Percentiles rank a stretch among this genome's conserved stretches.
phyloP scores from a whole-genome alignment of 2,113 vertebrate genomes.

The Picathartes gymnocephalus region DNA sequence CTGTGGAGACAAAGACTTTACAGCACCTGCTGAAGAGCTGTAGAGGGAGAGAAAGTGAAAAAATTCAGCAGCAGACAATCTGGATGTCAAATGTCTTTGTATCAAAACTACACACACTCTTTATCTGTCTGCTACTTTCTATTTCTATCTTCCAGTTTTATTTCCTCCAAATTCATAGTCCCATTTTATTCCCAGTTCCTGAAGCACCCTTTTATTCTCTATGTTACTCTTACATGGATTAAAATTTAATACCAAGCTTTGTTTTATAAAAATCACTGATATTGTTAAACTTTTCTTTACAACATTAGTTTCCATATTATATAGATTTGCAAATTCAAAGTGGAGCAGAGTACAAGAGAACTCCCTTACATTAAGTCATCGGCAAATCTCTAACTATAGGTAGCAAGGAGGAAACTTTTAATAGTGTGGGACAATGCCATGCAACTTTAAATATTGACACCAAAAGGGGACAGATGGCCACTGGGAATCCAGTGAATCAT shows the following conservation, averaged over 20 bases:
- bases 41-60: background rate
- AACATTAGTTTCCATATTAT: background rate
- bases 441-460: background rate
- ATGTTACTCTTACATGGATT: background rate
- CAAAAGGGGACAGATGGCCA: background rate
- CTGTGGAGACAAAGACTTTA: background rate
- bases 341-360: background rate
- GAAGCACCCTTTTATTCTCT: background rate
- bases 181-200: background rate
- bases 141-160: background rate
- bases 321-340: background rate
- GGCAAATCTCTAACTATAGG: background rate
- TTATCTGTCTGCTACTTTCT: background rate
- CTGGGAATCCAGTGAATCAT: background rate
- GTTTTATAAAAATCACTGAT: background rate
- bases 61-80: background rate
- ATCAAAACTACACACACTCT: background rate
- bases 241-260: background rate
- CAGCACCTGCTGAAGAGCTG: background rate
- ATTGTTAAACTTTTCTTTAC: background rate
- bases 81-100: background rate
- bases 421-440: background rate
- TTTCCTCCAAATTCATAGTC: background rate
- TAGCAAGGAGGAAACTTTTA: background rate
- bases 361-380: background rate